Conservation (phyloP, 2,113 vertebrate genomes). For the Cichladusa arquata region DNA sequence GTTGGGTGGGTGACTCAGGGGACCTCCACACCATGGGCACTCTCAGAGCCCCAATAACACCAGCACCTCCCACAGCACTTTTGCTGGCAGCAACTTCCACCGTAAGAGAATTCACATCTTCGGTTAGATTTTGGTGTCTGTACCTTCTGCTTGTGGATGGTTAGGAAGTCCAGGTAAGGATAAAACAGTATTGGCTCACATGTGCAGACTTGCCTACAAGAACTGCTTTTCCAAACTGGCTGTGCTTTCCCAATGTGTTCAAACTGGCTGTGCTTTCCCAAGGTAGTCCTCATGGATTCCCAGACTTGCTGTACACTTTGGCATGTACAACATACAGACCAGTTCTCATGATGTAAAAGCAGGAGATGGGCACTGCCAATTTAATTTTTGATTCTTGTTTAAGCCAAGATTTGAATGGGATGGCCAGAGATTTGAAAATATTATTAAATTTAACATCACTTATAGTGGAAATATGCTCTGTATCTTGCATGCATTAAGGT, state of each 20-base stretch:
- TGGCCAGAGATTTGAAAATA: neutral
- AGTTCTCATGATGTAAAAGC: neutral
- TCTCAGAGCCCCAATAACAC: neutral
- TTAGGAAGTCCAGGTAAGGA: neutral
- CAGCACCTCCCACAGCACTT: neutral
- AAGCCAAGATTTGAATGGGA: neutral
- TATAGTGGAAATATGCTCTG: neutral
- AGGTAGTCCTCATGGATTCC: neutral
- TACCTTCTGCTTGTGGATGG: neutral
- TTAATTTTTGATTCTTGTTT: neutral
- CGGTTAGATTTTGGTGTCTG: neutral
- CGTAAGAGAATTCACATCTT: neutral
- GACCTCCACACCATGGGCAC: neutral
- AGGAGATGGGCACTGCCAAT: neutral
- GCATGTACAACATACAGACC: neutral
- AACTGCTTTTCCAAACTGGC: neutral
- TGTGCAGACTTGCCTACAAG: neutral
- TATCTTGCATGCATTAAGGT: neutral
- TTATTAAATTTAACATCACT: neutral
- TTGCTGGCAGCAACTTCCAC: neutral
- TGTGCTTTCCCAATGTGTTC: rapidly evolving
- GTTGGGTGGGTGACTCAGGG: neutral
- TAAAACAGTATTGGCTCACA: neutral
- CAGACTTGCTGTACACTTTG: neutral
- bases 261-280: neutral